Evolutionary conservation across 2,888 invertebrate species (phyloP).

Genomic region (Anagyrus pseudococci): DNA sequence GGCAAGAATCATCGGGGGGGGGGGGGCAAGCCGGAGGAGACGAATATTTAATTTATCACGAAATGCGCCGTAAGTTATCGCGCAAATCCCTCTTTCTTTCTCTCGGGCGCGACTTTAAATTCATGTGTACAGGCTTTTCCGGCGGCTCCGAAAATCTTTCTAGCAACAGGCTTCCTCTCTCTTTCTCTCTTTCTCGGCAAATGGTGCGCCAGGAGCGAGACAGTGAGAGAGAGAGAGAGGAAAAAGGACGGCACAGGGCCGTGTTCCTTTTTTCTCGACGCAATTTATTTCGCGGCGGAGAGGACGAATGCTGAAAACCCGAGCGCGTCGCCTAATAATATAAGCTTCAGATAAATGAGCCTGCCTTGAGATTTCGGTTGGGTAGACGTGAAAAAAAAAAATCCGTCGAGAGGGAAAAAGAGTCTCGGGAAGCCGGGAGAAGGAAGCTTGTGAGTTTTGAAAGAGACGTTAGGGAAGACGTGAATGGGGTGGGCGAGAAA

Average conservation of each 20-base stretch:
- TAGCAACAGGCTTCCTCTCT: conserved; percentile 37
- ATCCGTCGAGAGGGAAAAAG: too few relatives aligned
- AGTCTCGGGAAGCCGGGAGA: too few relatives aligned
- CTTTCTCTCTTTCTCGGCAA: too few relatives aligned
- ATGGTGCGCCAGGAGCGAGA: conserved; percentile 26
- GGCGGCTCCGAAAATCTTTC: conserved; percentile 37
- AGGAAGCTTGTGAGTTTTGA: too few relatives aligned
- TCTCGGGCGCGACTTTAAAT: conserved; percentile 41
- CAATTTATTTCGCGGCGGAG: conserved; percentile 50
- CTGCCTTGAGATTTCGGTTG: too few relatives aligned
- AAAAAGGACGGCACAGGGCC: conserved; percentile 6
- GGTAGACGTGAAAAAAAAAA: too few relatives aligned
- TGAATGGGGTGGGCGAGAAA: too few relatives aligned
- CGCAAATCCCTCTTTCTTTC: conserved; percentile 27
- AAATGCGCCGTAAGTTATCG: conserved; percentile 44
- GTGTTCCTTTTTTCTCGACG: conserved; percentile 37
- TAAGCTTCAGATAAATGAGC: conserved; percentile 52
- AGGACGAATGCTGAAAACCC: conserved; percentile 50
- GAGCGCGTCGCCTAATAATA: conserved; percentile 50
- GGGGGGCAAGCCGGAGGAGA: conserved; percentile 34
- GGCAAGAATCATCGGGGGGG: conserved; percentile 6
- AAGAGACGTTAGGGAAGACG: too few relatives aligned
- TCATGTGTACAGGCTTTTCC: conserved; percentile 27
- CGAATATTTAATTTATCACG: conserved; percentile 45
- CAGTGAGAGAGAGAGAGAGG: conserved; percentile 33